Evolutionary conservation across 2,888 invertebrate species (phyloP).

Genomic region (Drosophila villosipedis): DNA sequence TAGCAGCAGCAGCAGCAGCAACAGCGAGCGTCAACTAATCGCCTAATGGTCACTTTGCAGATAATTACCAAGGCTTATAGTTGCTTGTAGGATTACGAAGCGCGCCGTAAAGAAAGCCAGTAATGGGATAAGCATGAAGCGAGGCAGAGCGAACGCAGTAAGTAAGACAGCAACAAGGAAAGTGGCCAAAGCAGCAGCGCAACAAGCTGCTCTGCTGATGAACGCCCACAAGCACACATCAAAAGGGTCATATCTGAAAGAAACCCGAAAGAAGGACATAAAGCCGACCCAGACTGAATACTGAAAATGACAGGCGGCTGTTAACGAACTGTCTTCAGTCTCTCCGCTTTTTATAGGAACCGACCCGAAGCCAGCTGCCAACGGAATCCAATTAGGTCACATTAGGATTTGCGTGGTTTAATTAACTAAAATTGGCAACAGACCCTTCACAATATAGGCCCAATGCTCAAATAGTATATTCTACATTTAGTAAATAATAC

Average conservation of each 20-base stretch:
- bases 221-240: conserved; percentile 39
- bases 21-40: conserved; percentile 75
- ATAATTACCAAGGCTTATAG: conserved; percentile 83
- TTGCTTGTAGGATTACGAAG: conserved; percentile 75
- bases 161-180: conserved; percentile 15
- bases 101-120: conserved; percentile 58
- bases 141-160: conserved; percentile 16
- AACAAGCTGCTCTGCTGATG: conserved; percentile 62
- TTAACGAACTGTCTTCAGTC: conserved; percentile 29
- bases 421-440: conserved; percentile 71
- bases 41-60: conserved; percentile 84
- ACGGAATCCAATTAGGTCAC: conserved; percentile 68
- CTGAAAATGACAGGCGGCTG: conserved; percentile 35
- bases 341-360: background rate
- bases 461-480: background rate
- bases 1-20: conserved; percentile 18
- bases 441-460: conserved; percentile 28
- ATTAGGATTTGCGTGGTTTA: conserved; percentile 77
- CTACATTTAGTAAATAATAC: conserved; percentile 1
- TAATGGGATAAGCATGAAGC: conserved; percentile 23
- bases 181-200: conserved; percentile 21
- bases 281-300: conserved; percentile 34
- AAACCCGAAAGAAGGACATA: conserved; percentile 36
- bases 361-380: conserved; percentile 28
- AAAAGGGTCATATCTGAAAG: conserved; percentile 69